Conservation (phyloP, 2,113 vertebrate genomes). For the Climacteris rufus region DNA sequence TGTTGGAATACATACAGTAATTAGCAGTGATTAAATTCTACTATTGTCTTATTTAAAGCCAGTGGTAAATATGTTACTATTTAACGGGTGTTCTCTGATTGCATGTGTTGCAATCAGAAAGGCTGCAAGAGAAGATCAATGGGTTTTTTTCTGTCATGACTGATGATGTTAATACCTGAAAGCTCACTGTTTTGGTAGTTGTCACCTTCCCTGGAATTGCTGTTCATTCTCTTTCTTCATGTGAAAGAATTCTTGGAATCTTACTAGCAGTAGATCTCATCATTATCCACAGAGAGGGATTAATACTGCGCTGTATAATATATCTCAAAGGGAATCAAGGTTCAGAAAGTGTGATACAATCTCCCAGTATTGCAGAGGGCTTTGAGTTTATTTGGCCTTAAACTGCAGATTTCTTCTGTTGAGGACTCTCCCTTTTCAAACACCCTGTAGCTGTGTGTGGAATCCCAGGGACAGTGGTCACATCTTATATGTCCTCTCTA, state of each 20-base stretch:
- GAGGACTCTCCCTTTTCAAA: background rate
- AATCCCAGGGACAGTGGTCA: background rate
- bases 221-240: background rate
- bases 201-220: background rate
- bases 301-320: background rate
- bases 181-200: background rate
- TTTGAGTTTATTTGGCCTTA: background rate
- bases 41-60: background rate
- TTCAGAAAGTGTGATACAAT: background rate
- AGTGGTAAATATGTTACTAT: background rate
- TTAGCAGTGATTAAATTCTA: background rate
- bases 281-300: background rate
- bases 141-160: background rate
- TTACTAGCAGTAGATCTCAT: background rate
- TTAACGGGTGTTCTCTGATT: background rate
- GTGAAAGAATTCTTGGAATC: background rate
- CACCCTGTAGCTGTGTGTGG: background rate
- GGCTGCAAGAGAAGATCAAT: background rate
- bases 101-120: too few species aligned
- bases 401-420: background rate
- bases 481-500: background rate
- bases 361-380: background rate
- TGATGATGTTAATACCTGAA: background rate
- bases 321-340: background rate
- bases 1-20: background rate